Evolutionary conservation across 2,888 invertebrate species (phyloP), one percentile per base, ranked within the genome.

Genomic region (Mesorhabditis sp.): DNA sequence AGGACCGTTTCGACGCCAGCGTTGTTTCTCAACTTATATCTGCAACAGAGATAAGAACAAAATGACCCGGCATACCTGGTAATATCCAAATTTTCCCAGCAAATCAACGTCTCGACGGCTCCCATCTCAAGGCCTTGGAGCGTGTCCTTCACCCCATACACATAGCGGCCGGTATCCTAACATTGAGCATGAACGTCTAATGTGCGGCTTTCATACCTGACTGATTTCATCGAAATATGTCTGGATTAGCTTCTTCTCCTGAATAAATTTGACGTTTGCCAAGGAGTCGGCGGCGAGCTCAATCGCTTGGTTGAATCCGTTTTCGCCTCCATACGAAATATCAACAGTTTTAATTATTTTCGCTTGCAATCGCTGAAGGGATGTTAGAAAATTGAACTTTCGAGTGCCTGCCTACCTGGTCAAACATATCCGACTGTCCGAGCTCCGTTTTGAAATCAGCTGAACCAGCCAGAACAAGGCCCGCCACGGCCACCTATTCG

Each of bases 391-490:
- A 13, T 10, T n/a, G n/a, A 67, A 28, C 28, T 28, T 28, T 28
- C 28, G 28, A 28, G 28, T 28, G 28, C 28, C 28, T 28, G 28
- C 28, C 10, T 10, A 95, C 95, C 86, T 94, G 95, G 89, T 98
- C 98, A 88, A 98, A 98, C 96, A 98, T 97, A 87, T 98, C 97
- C 0, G 97, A 97, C 89, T 97, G 97, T 87, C 95, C 95, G 83
- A 98, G 91, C 88, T 98, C 98, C 78, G 97, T 98, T 90, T 98
- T 99, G 89, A 98, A 98, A 88, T 98, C 98, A 15, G 98, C 98
- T 82, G 95, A 95, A 90, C 98, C 98, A 78, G 98, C 98, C 78
- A 98, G 89, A 83, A 99, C 96, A 64, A 98, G 90, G 0, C 98
- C 98, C 68, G 96, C 94, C 74, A 97, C 94, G 42, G 73, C 70